Evolutionary conservation across 1,140 invertebrate genomes (phyloP), one percentile per base, ranked within the genome.

Genomic region (Drosophila albomicans): DNA sequence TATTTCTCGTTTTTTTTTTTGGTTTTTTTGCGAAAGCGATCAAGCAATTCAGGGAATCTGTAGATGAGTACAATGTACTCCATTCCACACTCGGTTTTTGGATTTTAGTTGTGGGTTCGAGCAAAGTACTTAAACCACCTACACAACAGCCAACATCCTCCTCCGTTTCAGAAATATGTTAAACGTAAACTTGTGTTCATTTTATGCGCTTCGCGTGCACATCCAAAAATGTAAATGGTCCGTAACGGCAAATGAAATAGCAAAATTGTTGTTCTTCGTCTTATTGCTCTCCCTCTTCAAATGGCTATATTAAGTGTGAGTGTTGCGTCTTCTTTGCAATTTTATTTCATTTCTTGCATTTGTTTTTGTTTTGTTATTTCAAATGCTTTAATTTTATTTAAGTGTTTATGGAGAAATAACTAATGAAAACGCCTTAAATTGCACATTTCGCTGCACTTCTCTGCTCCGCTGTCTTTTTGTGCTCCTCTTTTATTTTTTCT

Each of bases 321-420:
- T 41, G 66, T 74, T 74, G 57, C 35, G 3, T 32, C 25, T 45
- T 16, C 30, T 10, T 51, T 51, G 32, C 32, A 32, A 25, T 25
- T 25, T 62, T 28, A 32, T 32, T 35, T 32, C n/a, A 0, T 35
- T 10, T 15, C 10, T 32, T 30, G 7, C 7, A 7, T 30, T n/a
- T 7, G 0, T 54, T 41, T 57, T 57, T n/a, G 8, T 45, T 43
- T 58, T 58, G 66, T 66, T 71, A 64, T 88, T 81, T 84, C 73
- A 59, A 87, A 89, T 84, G 85, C 73, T 87, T 87, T 84, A 84
- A 67, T 87, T 87, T 89, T 87, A 87, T 87, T 78, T 87, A 87
- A 89, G 84, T 87, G 84, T 87, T 87, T 87, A 87, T 87, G 84
- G 85, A 87, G 85, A 87, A 87, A 87, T 87, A 87, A 89, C 85